Evolutionary conservation across 2,113 vertebrate species (phyloP).

Genomic region (Tragelaphus strepsiceros): DNA sequence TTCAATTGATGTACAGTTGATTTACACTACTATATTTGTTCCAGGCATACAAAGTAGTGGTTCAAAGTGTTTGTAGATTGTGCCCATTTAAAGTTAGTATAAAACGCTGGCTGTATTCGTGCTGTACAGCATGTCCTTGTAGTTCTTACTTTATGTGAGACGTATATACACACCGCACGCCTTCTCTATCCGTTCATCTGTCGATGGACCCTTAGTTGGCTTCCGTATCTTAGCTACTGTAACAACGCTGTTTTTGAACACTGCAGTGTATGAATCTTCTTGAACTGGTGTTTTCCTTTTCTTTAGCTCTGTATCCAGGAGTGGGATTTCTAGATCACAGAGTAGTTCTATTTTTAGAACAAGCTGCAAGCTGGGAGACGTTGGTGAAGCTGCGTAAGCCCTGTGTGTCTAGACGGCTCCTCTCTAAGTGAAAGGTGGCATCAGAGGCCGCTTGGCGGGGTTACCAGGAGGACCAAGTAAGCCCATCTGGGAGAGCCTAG

Average conservation of each 20-base stretch:
- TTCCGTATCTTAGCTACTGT: not conserved
- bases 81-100: not conserved
- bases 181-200: not conserved
- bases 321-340: not conserved
- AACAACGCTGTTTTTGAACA: not conserved
- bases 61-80: not conserved
- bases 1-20: not conserved
- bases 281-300: not conserved
- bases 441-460: not conserved
- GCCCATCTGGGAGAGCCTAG: not conserved
- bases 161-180: fast-evolving
- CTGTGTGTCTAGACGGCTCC: not conserved
- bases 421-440: not conserved
- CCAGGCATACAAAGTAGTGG: not conserved
- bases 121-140: not conserved
- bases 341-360: not conserved
- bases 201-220: not conserved
- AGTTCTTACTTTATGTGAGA: not conserved
- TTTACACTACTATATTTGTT: not conserved
- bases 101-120: not conserved
- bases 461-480: no score
- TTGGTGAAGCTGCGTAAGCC: not conserved
- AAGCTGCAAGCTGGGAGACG: not conserved
- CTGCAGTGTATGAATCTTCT: not conserved
- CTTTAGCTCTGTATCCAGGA: not conserved